Evolutionary conservation across 2,888 invertebrate genomes (phyloP), one percentile per base, ranked within the genome.

Genomic region (Piscicola geometra): DNA sequence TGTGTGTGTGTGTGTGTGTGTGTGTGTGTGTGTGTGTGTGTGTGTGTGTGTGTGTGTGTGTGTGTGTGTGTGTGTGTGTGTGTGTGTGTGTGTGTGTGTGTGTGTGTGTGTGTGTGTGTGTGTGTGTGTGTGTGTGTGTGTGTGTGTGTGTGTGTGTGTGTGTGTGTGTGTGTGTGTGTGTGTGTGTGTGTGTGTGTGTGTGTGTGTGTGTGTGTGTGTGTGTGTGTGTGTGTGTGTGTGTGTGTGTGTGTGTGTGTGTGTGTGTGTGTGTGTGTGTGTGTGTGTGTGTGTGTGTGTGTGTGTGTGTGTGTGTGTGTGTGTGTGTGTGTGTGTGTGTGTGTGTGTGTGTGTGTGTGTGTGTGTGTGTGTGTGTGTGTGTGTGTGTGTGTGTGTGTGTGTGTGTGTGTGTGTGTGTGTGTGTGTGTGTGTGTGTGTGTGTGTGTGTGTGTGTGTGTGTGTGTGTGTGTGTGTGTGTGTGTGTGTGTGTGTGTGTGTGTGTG

Each of bases 151-250:
- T 5, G n/a, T 56, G 60, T 5, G n/a, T 56, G 60, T 15, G n/a
- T 56, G 60, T 5, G n/a, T 56, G 60, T 5, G 60, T 56, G 60
- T 5, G n/a, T 56, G 60, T 5, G n/a, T 56, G 60, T 5, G n/a
- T 56, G 60, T 5, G n/a, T 56, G 60, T 5, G 60, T 5, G n/a
- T 5, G n/a, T 56, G 60, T 5, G n/a, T 56, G 60, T 5, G n/a
- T 56, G 60, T 5, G 60, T 56, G 60, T 5, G 12, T 56, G 60
- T 5, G n/a, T 15, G 60, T 5, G n/a, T 56, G 5, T 5, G 60
- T 47, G 50, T 47, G 50, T 47, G 50, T 47, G 50, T 47, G 50
- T 47, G 50, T 47, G 50, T 47, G 50, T 47, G 50, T 47, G 50
- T 47, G 50, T 47, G 50, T 47, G 50, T 47, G 50, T 47, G 50